phyloP scores from a whole-genome alignment of 2,888 invertebrate species.

The Tetheella fluctuosa region DNA sequence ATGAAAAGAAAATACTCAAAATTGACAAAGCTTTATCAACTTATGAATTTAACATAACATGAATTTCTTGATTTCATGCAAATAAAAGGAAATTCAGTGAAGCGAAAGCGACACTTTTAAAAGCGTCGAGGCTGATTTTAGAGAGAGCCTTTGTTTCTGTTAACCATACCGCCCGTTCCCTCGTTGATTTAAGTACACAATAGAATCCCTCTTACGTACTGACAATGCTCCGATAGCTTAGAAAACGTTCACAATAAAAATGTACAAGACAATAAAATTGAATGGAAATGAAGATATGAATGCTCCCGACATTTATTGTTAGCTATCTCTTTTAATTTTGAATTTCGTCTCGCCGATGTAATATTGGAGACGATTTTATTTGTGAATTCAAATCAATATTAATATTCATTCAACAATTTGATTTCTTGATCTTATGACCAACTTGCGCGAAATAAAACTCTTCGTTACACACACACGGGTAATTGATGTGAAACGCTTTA shows the following conservation, averaged over 20 bases:
- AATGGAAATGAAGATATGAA: conserved; percentile 68
- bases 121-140: conserved; percentile 66
- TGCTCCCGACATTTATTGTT: conserved; percentile 51
- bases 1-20: no score
- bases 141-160: conserved; percentile 71
- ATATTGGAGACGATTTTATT: background rate
- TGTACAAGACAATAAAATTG: conserved; percentile 66
- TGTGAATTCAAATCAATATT: conserved; percentile 12
- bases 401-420: background rate
- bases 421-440: background rate
- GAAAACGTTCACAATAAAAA: conserved; percentile 75
- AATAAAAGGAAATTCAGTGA: conserved; percentile 49
- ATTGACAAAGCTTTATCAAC: no score
- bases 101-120: conserved; percentile 64
- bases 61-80: conserved; percentile 35
- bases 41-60: conserved; percentile 17
- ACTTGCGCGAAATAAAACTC: conserved; percentile 1
- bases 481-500: conserved; percentile 14
- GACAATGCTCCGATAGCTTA: conserved; percentile 73
- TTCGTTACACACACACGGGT: background rate
- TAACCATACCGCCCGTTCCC: conserved; percentile 58
- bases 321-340: conserved; percentile 44
- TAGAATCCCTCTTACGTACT: conserved; percentile 59
- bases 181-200: conserved; percentile 75
- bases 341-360: conserved; percentile 26